Base-by-base conservation (phyloP, 2,888 invertebrate genomes). In the Machimus atricapillus region DNA sequence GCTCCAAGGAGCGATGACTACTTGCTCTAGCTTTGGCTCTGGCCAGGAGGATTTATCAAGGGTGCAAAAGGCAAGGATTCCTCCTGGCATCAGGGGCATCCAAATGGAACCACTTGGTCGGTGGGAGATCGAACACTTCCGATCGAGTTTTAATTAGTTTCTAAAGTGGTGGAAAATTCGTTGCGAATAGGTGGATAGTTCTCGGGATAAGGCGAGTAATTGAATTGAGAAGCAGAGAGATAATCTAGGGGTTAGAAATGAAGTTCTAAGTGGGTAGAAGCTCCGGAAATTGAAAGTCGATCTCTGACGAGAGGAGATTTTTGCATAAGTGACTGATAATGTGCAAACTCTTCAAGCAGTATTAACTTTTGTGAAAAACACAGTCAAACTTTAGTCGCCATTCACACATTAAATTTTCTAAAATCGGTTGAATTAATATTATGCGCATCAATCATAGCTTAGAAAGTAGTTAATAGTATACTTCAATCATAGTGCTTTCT, bases 101-200 rank as follows among this genome's bases (percentile, higher is more conserved):
- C 27, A 66, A 66, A 27, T 66, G 66, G 66, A 66, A 23, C 66
- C 40, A 34, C 82, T 83, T 83, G 40, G 16, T 19, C 46, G 27
- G 31, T 9, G 73, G 46, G 31, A 79, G 74, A 85, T 85, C 85
- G 74, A 85, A 85, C 74, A 16, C 40, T 66, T 77, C 12, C 86
- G 77, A 86, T 86, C 77, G 23, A 86, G 86, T 86, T 86, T 77
- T 86, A 86, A 86, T 77, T 86, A 86, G 86, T 86, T 86, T 86
- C 77, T 77, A 77, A 86, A 86, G 77, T 77, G 76, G 56, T 52
- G 56, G 86, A 86, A 86, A 86, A 86, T 86, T 77, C 56, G 74
- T 19, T 86, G 56, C 31, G 23, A 34, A 77, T n/a, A 82, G 66
- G 23, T 82, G 77, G 43, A 37, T 16, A 83, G 83, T 40, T 34